Percentiles rank a stretch among this genome's conserved stretches.
Evolutionary conservation across 2,113 vertebrate genomes (phyloP).

Genomic region (Grammomys dolichurus): DNA sequence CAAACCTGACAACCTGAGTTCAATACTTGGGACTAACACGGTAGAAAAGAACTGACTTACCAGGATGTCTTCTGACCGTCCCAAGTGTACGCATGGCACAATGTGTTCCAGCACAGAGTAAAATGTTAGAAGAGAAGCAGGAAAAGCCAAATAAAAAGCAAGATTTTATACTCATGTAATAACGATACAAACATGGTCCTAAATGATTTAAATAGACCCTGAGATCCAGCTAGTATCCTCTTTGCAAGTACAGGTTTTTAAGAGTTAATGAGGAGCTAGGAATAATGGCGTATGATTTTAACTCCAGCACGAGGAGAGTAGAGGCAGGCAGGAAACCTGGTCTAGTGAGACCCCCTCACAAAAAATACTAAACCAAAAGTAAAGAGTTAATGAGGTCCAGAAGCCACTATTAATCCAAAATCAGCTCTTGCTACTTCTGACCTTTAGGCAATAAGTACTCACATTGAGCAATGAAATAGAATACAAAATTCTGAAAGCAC

Average conservation of each 20-base stretch:
- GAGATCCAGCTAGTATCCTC: not conserved
- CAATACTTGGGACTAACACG: not conserved
- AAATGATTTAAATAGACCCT: not conserved
- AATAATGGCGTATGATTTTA: not conserved
- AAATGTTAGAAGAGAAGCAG: not conserved
- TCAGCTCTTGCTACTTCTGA: conserved; percentile 33
- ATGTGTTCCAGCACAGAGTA: not conserved
- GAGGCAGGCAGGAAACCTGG: not conserved
- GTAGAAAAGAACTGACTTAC: not conserved
- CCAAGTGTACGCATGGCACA: not conserved
- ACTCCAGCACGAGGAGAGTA: not conserved
- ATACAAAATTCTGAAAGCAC: not conserved
- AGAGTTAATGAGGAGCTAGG: not conserved
- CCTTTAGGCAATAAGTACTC: conserved; percentile 7
- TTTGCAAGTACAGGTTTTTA: not conserved
- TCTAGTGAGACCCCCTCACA: not conserved
- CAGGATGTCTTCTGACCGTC: not conserved
- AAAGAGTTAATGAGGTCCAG: not conserved
- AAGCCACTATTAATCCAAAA: conserved; percentile 35
- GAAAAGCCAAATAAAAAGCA: conserved; percentile 12
- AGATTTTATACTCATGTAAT: not conserved
- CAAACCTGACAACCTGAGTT: not conserved
- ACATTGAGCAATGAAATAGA: conserved; percentile 10
- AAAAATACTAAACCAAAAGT: not conserved
- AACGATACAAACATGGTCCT: conserved; percentile 25